Evolutionary conservation across 2,797 vertebrate species (phyloP), one percentile per base, ranked within the genome.

Genomic region (Sciaenops ocellatus): DNA sequence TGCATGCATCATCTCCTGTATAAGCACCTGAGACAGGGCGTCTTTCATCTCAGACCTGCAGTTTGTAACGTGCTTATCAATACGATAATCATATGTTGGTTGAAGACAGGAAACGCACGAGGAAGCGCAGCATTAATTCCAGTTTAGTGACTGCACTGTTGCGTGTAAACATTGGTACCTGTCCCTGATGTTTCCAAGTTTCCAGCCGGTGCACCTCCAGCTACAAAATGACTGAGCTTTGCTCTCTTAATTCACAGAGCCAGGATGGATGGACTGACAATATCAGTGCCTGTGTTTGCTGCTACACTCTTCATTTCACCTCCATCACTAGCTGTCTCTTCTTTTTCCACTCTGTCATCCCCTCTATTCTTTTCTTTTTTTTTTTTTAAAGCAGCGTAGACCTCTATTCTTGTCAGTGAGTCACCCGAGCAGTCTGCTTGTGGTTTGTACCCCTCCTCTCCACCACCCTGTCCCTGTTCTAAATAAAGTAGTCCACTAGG

Each of bases 401-500:
- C 70, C 73, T 90, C 77, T 90, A 87, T 91, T 91, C 80, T 83
- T 44, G 89, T 78, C 77, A 20, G 77, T 91, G 91, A 93, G 84
- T 93, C 90, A 92, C 83, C 71, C 81, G 8, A 61, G 84, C 83
- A 85, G 90, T 92, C 89, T 92, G 88, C 85, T 83, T 89, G 90
- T 93, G 90, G 92, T 90, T 93, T 85, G 65, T 26, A 41, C 61
- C 83, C 69, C 85, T 38, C 34, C 34, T 38, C 34, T 38, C 34
- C 34, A 9, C 34, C 34, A 9, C 34, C 75, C 59, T 52, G 59
- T 74, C 57, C 77, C 56, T 26, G 76, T 68, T 89, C 87, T 94
- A 91, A 94, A 93, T 89, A 84, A 83, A 92, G 87, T 83, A 56
- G 86, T 87, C 84, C 79, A 54, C 86, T 65, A 71, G 90, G 73